phyloP scores from a whole-genome alignment of 2,888 invertebrate species.

The Lacanobia oleracea region DNA sequence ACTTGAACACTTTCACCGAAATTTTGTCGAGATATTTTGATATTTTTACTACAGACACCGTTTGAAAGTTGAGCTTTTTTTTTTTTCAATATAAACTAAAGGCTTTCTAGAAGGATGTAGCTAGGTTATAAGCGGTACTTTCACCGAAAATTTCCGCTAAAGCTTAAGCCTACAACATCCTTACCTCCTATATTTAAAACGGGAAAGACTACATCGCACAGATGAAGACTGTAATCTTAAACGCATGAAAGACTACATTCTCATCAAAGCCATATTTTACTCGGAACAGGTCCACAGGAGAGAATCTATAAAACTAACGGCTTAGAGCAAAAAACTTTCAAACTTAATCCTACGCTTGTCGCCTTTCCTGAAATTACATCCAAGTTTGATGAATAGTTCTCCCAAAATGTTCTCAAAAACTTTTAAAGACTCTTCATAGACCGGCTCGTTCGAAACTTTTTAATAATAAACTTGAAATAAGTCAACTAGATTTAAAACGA shows the following conservation, averaged over 20 bases:
- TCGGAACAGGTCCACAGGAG: not conserved
- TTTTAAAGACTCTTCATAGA: conserved; percentile 4
- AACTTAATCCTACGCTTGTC: conserved; percentile 29
- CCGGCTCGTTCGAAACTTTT: conserved; percentile 22
- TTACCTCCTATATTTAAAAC: not conserved
- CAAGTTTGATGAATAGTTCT: conserved; percentile 17
- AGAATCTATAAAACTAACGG: conserved; percentile 19
- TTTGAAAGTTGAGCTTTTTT: not conserved
- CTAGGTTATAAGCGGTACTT: not conserved
- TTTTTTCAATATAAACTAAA: not conserved
- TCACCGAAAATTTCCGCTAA: not conserved
- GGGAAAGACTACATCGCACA: not conserved
- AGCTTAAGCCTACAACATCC: too few species aligned
- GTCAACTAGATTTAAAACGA: conserved; percentile 60
- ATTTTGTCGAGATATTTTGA: not conserved
- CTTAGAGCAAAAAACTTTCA: conserved; percentile 4
- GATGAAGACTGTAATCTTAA: not conserved
- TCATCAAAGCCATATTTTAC: conserved; percentile 9
- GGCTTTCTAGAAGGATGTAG: not conserved
- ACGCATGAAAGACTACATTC: conserved; percentile 9
- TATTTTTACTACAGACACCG: too few species aligned
- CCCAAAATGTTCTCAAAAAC: conserved; percentile 10
- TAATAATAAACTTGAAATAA: conserved; percentile 34
- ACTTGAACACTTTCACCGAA: not conserved
- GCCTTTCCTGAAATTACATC: conserved; percentile 28